Evolutionary conservation across 2,797 vertebrate species (phyloP).

Genomic region (Cyprinodon diabolis): DNA sequence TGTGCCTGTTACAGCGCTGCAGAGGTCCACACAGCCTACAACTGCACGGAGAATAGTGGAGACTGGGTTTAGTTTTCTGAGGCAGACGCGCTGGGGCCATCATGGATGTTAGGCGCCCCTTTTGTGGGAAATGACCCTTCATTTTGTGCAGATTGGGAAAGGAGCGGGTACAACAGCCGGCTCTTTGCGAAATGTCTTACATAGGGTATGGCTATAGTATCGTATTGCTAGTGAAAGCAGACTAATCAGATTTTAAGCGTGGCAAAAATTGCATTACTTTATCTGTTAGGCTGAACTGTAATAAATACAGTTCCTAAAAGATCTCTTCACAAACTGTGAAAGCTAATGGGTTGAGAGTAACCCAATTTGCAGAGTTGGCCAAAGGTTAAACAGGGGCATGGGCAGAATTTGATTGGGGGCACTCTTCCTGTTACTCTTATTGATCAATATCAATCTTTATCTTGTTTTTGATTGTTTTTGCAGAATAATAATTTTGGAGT

Average conservation of each 20-base stretch:
- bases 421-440: neutral
- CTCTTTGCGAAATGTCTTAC: neutral
- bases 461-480: neutral
- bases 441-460: neutral
- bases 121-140: neutral
- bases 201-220: too few species aligned
- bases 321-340: neutral
- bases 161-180: neutral
- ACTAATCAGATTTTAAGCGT: neutral
- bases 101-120: constrained; percentile 7
- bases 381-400: neutral
- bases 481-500: neutral
- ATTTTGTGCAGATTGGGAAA: neutral
- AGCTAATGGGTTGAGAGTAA: neutral
- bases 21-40: constrained; percentile 27
- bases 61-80: constrained; percentile 36
- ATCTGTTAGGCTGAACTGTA: neutral
- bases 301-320: neutral
- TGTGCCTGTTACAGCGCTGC: constrained; percentile 54
- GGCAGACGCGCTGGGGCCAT: constrained; percentile 36
- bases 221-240: neutral
- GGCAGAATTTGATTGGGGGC: neutral
- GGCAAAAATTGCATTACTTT: neutral
- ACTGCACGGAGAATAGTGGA: constrained; percentile 39
- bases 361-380: neutral